Percentiles rank a stretch among this genome's conserved stretches.
These are phyloP conservation scores for Sandelia bainsii DNA, from an alignment of 2,797 vertebrate genomes.

Conservation along the genomic window DNA sequence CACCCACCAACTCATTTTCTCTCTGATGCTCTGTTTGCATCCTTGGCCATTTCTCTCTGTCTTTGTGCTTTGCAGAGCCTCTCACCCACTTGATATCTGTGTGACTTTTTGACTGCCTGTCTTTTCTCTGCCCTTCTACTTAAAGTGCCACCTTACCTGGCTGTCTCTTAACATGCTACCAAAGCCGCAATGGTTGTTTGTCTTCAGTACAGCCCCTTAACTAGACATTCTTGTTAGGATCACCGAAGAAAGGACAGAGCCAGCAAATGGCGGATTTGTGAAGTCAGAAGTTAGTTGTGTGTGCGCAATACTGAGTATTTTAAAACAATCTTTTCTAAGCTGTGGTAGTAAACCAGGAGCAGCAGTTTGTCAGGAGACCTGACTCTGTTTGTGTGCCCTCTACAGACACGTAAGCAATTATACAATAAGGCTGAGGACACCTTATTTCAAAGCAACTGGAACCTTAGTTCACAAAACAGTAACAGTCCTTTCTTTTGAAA, in stretches of 20 bases:
- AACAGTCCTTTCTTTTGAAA: constrained; percentile 1
- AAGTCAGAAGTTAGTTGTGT: background rate
- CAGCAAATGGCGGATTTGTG: background rate
- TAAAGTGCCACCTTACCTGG: constrained; percentile 18
- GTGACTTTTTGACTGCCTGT: constrained; percentile 32
- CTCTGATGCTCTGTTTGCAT: constrained; percentile 56
- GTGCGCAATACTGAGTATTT: constrained; percentile 9
- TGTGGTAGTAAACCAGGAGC: constrained; percentile 29
- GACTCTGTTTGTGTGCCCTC: background rate
- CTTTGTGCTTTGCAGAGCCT: constrained; percentile 35
- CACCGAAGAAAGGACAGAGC: constrained; percentile 3
- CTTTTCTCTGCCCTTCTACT: constrained; percentile 16
- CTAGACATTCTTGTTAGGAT: constrained; percentile 38
- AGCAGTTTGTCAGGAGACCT: constrained; percentile 30
- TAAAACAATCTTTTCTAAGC: constrained; percentile 20
- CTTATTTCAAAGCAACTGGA: background rate
- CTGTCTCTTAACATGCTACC: constrained; percentile 29
- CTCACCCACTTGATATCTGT: constrained; percentile 35
- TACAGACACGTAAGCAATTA: constrained; percentile 7
- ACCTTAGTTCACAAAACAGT: constrained; percentile 5
- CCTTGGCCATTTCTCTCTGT: constrained; percentile 36
- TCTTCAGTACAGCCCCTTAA: constrained; percentile 32
- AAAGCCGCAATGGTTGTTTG: constrained; percentile 15
- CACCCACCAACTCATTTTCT: constrained; percentile 53
- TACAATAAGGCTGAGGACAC: constrained; percentile 1